Evolutionary conservation across 2,797 vertebrate species (phyloP).

Genomic region (Prionace glauca): DNA sequence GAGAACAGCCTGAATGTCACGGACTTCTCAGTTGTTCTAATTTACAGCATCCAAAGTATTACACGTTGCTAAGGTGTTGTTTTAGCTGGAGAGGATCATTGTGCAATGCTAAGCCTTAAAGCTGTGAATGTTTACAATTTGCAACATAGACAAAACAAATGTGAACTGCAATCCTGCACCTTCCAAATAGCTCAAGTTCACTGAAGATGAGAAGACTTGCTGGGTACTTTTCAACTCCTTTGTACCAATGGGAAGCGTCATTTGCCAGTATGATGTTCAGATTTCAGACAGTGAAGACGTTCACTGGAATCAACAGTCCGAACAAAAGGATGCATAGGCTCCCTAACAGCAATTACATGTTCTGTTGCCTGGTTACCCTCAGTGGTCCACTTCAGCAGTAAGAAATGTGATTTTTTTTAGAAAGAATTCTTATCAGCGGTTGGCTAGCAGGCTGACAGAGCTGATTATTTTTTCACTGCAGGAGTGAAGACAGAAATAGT

Average conservation of each 20-base stretch:
- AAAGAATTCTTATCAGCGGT: neutral
- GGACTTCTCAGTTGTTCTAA: neutral
- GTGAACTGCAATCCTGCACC: neutral
- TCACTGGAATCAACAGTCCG: neutral
- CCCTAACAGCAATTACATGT: neutral
- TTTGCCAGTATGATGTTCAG: neutral
- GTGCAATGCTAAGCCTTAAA: neutral
- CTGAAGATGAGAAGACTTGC: neutral
- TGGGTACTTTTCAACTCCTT: neutral
- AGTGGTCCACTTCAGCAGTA: neutral
- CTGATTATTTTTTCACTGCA: neutral
- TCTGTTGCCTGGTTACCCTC: constrained; percentile 2
- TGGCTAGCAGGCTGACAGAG: neutral
- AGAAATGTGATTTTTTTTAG: neutral
- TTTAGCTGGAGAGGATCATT: neutral
- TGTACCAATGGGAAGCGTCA: neutral
- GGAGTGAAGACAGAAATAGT: neutral
- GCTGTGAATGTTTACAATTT: neutral
- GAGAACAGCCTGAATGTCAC: neutral
- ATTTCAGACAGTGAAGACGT: neutral
- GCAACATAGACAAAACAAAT: neutral
- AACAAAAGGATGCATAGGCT: neutral
- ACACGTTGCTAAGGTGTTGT: neutral
- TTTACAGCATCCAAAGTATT: neutral
- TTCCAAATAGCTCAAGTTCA: neutral